phyloP scores from a whole-genome alignment of 2,113 vertebrate genomes.

The Triplophysa dalaica region DNA sequence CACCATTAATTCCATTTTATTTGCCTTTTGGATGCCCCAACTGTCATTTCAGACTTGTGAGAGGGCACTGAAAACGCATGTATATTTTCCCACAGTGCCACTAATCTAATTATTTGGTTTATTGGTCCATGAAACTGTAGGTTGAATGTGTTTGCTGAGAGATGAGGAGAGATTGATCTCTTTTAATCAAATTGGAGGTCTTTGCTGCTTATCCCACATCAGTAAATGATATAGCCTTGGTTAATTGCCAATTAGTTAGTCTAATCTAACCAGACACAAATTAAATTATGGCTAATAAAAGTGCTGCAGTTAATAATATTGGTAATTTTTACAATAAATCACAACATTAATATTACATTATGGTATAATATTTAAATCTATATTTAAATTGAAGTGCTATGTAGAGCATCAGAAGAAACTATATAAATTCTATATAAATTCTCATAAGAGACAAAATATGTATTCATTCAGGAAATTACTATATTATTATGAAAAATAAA shows the following conservation, averaged over 20 bases:
- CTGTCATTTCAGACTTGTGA: slow-evolving; percentile 15
- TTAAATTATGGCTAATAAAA: slow-evolving; percentile 49
- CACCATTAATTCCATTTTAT: background rate
- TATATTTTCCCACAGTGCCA: slow-evolving; percentile 60
- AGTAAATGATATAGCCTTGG: slow-evolving; percentile 43
- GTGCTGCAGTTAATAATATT: slow-evolving; percentile 64
- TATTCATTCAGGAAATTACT: background rate
- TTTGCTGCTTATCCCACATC: slow-evolving; percentile 46
- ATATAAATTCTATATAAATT: background rate
- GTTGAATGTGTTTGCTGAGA: slow-evolving; percentile 57
- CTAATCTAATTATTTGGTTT: slow-evolving; percentile 58
- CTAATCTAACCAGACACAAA: slow-evolving; percentile 60
- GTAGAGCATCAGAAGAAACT: background rate
- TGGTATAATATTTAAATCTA: background rate
- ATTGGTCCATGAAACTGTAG: slow-evolving; percentile 39
- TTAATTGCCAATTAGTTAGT: slow-evolving; percentile 61
- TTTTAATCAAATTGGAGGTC: slow-evolving; percentile 63
- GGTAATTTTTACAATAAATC: slow-evolving; percentile 49
- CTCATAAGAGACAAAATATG: background rate
- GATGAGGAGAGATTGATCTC: slow-evolving; percentile 56
- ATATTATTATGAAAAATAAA: too few relatives aligned
- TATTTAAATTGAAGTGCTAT: slow-evolving; percentile 23
- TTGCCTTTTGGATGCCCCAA: background rate
- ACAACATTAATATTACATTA: slow-evolving; percentile 20
- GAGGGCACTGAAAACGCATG: slow-evolving; percentile 29